Evolutionary conservation across 2,797 vertebrate species (phyloP), one percentile per base, ranked within the genome.

Genomic region (Columba guinea): DNA sequence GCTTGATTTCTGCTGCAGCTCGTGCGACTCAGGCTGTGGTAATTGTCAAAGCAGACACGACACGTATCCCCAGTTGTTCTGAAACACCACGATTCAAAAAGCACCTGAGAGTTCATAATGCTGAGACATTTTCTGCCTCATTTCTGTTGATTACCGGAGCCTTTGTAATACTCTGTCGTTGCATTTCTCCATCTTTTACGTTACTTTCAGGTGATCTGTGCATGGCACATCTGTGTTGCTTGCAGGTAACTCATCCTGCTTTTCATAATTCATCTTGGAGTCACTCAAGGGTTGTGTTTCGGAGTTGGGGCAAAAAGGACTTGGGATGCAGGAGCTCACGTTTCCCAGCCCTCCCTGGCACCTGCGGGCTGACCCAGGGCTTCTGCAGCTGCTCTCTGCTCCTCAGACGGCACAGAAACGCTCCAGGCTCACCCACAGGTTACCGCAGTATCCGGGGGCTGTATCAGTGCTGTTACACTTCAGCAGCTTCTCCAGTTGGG

Each of bases 21-120:
- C 32, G 20, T 32, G 39, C 13, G 20, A 32, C 39, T 76, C 2
- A 1, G 11, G 24, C 65, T 81, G 74, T 22, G 73, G 49, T 16
- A 52, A 8, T 32, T 84, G 32, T 35, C 62, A 35, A 51, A 75
- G 59, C 41, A 70, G 41, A 41, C n/a, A 48, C 30, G 41, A 41
- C n/a, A 48, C 30, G 22, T 35, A 12, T 41, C 28, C 52, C 35
- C 20, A 9, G 16, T 58, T 1, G 3, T 79, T 53, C 86, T 74
- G 46, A 67, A 87, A 83, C 30, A 19, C n/a, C 13, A 7, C 3
- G 21, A 37, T 68, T 87, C 58, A 18, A 11, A 90, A 87, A 69
- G 37, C 27, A 67, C 32, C 13, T 0, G 5, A 32, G 27, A 27
- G 30, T 52, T 87, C 21, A 0, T 56, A 30, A 23, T 10, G 22